Conservation (phyloP, 2,888 invertebrate genomes). For the Tromatobia lineatoria region DNA sequence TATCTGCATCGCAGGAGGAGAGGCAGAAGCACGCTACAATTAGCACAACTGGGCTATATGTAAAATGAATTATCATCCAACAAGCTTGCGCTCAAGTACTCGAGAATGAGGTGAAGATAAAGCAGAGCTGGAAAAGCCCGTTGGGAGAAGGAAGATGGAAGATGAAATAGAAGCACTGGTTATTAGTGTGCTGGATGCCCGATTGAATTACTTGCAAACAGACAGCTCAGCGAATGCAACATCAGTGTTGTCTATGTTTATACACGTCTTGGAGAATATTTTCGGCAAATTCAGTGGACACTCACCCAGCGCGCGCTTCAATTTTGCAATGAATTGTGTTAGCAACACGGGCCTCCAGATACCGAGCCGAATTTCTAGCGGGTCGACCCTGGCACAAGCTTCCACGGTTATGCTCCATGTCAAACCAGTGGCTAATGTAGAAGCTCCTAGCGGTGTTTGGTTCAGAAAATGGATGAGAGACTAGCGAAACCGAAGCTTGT, state of each 20-base stretch:
- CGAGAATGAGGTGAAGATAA: conserved; percentile 45
- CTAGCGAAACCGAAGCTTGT: no score
- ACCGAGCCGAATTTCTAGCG: conserved; percentile 22
- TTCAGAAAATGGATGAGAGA: no score
- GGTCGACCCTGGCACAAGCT: conserved; percentile 3
- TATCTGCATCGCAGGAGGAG: conserved; percentile 72
- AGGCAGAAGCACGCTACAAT: conserved; percentile 74
- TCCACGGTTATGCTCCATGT: no score
- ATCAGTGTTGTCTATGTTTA: conserved; percentile 13
- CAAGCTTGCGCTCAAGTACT: conserved; percentile 68
- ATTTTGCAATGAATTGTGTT: conserved; percentile 15
- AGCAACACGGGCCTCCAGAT: neutral
- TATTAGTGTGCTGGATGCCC: conserved; percentile 54
- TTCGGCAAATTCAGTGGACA: conserved; percentile 25
- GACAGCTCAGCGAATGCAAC: conserved; percentile 31
- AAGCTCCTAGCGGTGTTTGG: no score
- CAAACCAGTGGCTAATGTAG: no score
- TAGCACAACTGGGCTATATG: conserved; percentile 73
- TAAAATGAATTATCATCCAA: conserved; percentile 78
- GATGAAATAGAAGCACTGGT: conserved; percentile 36
- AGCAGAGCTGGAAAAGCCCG: conserved; percentile 37
- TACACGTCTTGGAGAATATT: conserved; percentile 28
- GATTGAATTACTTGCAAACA: conserved; percentile 68
- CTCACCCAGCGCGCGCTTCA: conserved; percentile 15
- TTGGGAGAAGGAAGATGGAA: conserved; percentile 23